A percentile compares a stretch with the other conserved stretches of the same genome.
Evolutionary conservation across 2,797 vertebrate genomes (phyloP).

Genomic region (Artibeus jamaicensis): DNA sequence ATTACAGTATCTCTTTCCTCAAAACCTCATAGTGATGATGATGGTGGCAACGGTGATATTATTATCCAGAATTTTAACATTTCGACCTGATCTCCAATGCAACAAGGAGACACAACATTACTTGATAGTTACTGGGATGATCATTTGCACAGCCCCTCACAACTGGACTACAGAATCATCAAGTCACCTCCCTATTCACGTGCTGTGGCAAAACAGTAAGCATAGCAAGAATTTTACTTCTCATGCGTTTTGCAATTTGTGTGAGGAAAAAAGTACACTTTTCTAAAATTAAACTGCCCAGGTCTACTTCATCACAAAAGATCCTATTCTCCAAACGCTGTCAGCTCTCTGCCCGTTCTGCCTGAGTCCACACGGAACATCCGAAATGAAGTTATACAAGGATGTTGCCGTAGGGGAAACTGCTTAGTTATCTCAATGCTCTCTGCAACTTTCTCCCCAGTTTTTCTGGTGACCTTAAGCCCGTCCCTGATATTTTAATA

Average conservation of each 20-base stretch:
- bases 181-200: neutral
- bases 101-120: neutral
- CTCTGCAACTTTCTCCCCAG: neutral
- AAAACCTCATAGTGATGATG: neutral
- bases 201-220: neutral
- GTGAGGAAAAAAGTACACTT: neutral
- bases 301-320: neutral
- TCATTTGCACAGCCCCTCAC: neutral
- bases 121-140: neutral
- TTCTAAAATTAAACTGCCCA: neutral
- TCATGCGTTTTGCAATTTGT: neutral
- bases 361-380: constrained; percentile 2
- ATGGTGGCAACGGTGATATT: neutral
- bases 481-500: constrained; percentile 27
- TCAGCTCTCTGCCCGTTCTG: neutral
- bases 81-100: neutral
- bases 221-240: neutral
- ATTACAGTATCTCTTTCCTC: neutral
- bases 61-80: neutral
- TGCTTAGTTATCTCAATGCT: neutral
- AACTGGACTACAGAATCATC: neutral
- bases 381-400: neutral
- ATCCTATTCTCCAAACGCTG: neutral
- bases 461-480: neutral
- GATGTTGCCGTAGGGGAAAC: neutral